phyloP scores from a whole-genome alignment of 2,113 vertebrate genomes.

The Vidua macroura region DNA sequence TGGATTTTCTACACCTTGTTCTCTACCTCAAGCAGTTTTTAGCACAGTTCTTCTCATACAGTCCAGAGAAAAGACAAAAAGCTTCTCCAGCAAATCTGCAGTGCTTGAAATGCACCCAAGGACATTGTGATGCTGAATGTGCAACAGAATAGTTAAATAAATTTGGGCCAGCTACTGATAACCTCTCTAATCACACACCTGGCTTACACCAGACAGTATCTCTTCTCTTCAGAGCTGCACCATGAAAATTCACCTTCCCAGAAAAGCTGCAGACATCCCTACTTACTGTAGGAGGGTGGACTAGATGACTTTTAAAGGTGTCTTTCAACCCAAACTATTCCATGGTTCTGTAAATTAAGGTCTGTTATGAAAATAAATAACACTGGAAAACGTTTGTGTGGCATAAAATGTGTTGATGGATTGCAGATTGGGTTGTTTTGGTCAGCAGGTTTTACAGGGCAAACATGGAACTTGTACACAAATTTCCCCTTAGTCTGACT shows the following conservation, averaged over 20 bases:
- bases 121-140: background rate
- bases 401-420: background rate
- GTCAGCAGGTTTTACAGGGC: background rate
- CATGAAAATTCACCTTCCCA: background rate
- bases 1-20: background rate
- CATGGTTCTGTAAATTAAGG: background rate
- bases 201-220: background rate
- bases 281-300: background rate
- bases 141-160: background rate
- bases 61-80: background rate
- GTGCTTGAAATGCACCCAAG: accelerated
- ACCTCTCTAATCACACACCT: background rate
- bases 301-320: background rate
- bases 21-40: background rate
- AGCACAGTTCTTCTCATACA: background rate
- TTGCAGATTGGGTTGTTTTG: background rate
- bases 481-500: background rate
- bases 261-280: background rate
- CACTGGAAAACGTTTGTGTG: background rate
- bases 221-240: background rate
- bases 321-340: background rate
- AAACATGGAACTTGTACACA: accelerated
- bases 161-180: background rate
- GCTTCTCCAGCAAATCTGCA: background rate
- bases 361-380: background rate